Evolutionary conservation across 2,888 invertebrate genomes (phyloP), one percentile per base, ranked within the genome.

Genomic region (Lissocephala sabroskyi): DNA sequence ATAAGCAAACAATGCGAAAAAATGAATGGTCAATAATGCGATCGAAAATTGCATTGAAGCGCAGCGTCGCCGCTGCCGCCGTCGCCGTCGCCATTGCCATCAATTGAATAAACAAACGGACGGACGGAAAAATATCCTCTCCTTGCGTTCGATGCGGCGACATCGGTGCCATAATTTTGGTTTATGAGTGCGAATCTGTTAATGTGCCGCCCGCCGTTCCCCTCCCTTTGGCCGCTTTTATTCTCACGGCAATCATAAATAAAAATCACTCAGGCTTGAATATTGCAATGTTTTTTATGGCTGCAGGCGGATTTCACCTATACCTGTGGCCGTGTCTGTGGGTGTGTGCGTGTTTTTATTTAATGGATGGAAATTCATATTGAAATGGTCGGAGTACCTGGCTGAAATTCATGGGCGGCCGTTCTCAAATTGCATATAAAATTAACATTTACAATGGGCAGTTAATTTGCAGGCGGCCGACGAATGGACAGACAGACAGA

Each of bases 181-280:
- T 62, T 77, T 75, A 77, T 74, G 71, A 51, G 61, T 40, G 51
- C 46, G 59, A 60, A 70, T 57, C 75, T 75, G 78, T 77, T 73
- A 77, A 73, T 73, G 78, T 60, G 62, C 57, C 23, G 7, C 7
- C 7, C 23, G 23, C 23, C 23, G 4, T 23, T 23, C 23, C 41
- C 35, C 6, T 33, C 47, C 47, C 54, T 41, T 7, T 19, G 3
- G 26, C 11, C 16, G 1, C 13, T n/a, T 1, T 10, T 32, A 18
- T n/a, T 16, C 13, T 9, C 52, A 50, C 49, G 45, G 49, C 49
- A 48, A 48, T 51, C 62, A 75, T 77, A 75, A 77, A 73, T 73
- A 62, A 73, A 73, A 73, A 60, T 64, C 71, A 64, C 58, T 64
- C 59, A 66, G 48, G 62, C 71, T 75, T 75, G 75, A 64, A 77